Conservation (phyloP, 2,888 invertebrate species). For the Pharmacophagus antenor region DNA sequence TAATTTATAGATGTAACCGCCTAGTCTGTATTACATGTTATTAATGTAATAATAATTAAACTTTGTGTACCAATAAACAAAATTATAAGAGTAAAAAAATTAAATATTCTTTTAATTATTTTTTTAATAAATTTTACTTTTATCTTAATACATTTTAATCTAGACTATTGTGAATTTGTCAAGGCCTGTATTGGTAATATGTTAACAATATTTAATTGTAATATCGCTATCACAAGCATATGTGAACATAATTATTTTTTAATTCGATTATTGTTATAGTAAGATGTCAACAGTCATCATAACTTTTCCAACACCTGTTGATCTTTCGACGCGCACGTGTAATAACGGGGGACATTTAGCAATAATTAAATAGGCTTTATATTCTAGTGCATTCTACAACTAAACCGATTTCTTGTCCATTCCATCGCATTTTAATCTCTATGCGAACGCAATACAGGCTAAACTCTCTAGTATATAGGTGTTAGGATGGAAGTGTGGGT, state of each 20-base stretch:
- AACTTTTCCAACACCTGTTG: constrained; percentile 21
- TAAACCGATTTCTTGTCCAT: neutral
- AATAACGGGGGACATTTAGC: constrained; percentile 19
- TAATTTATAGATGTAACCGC: too few relatives aligned
- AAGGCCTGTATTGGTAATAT: neutral
- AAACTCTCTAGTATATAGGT: neutral
- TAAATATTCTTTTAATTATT: too few relatives aligned
- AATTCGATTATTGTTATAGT: neutral
- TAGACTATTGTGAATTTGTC: too few relatives aligned
- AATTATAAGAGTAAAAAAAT: too few relatives aligned
- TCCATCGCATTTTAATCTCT: neutral
- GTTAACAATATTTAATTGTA: too few relatives aligned
- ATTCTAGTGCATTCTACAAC: constrained; percentile 18
- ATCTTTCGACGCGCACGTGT: constrained; percentile 11
- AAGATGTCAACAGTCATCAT: constrained; percentile 17
- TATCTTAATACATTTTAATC: neutral
- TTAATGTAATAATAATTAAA: too few relatives aligned
- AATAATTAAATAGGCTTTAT: constrained; percentile 22
- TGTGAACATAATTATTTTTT: neutral
- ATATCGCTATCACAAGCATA: neutral
- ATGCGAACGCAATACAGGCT: neutral
- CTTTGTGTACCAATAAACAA: too few relatives aligned
- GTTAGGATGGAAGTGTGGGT: neutral
- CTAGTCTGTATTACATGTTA: too few relatives aligned
- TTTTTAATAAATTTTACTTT: too few relatives aligned